These are phyloP conservation scores for Phortica okadai DNA, from an alignment of 2,888 invertebrate species.

Conservation along the genomic window DNA sequence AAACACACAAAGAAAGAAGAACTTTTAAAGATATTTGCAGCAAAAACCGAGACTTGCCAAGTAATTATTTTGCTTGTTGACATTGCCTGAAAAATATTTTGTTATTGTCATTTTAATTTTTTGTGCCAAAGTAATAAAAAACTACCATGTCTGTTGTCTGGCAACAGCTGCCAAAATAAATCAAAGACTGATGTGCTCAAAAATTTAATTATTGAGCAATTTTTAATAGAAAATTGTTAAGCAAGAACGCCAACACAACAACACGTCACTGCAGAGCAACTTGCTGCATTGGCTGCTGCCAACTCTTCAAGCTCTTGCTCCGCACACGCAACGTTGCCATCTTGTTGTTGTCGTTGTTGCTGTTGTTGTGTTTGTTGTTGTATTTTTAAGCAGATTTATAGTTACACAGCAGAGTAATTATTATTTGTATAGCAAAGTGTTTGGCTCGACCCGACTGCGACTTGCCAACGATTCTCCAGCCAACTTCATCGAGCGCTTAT, in stretches of 20 bases:
- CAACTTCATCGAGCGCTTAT: constrained; percentile 52
- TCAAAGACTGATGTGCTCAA: constrained; percentile 28
- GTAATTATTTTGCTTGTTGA: not conserved
- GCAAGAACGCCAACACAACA: constrained; percentile 44
- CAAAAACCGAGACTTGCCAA: too few relatives aligned
- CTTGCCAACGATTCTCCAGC: constrained; percentile 19
- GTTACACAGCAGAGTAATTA: constrained; percentile 64
- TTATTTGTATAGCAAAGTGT: constrained; percentile 59
- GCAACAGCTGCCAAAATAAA: constrained; percentile 59
- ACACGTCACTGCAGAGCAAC: not conserved
- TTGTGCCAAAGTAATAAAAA: not conserved
- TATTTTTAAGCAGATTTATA: constrained; percentile 68
- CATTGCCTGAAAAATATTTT: constrained; percentile 2
- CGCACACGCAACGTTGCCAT: constrained; percentile 35
- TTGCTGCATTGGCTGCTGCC: not conserved
- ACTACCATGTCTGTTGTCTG: constrained; percentile 36
- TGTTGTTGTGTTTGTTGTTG: constrained; percentile 36
- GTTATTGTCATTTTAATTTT: constrained; percentile 14
- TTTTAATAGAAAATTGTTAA: constrained; percentile 68
- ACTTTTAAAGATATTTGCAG: too few relatives aligned
- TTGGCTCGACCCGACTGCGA: constrained; percentile 13
- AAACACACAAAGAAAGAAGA: too few relatives aligned
- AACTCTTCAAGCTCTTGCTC: constrained; percentile 7
- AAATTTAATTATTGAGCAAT: constrained; percentile 67
- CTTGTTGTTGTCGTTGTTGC: constrained; percentile 41